Conservation (phyloP, 2,888 invertebrate species). For the Peribatodes rhomboidaria region DNA sequence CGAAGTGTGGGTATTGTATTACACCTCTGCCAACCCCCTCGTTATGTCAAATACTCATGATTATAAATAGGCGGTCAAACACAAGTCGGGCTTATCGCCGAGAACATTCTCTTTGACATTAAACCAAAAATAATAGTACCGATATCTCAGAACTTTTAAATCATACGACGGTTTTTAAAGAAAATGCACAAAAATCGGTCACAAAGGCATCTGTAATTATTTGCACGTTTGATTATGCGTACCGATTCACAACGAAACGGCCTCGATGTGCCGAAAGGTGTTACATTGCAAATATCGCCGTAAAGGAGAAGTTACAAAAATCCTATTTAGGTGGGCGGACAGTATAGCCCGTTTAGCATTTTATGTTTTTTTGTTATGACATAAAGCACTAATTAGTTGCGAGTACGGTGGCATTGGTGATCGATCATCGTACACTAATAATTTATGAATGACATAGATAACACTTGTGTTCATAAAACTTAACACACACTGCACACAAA, state of each 20-base stretch:
- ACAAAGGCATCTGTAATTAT: constrained; percentile 22
- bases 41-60: no score
- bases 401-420: constrained; percentile 40
- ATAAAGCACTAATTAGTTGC: constrained; percentile 54
- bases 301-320: constrained; percentile 52
- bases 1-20: no score
- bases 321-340: constrained; percentile 52
- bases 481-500: background rate
- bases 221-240: constrained; percentile 38
- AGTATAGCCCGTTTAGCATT: constrained; percentile 46
- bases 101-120: no score
- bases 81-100: no score
- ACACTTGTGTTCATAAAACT: constrained; percentile 1
- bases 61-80: no score
- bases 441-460: constrained; percentile 23
- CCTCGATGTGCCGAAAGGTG: constrained; percentile 57
- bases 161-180: no score
- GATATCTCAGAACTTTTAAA: background rate
- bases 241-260: constrained; percentile 35
- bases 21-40: no score
- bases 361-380: constrained; percentile 50
- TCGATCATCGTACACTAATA: constrained; percentile 40
- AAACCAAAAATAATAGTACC: no score
- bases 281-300: constrained; percentile 57
- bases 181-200: constrained; percentile 23